Evolutionary conservation across 2,888 invertebrate genomes (phyloP).

Genomic region (Drosophila anceps): DNA sequence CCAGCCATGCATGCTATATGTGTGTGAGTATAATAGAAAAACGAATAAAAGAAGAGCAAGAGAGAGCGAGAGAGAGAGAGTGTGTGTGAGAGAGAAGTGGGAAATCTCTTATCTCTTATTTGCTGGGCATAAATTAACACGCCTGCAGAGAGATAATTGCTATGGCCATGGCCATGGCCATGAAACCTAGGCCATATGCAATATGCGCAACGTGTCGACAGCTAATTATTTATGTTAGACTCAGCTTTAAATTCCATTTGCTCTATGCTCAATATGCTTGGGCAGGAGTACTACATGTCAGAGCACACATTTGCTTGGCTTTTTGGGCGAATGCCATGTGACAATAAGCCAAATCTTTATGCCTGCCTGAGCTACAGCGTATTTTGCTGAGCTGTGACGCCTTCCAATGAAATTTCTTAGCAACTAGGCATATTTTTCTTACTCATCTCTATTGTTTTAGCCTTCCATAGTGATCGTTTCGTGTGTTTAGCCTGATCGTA

Average conservation of each 20-base stretch:
- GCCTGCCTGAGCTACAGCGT: no score
- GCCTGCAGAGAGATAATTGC: slow-evolving; percentile 24
- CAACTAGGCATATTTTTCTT: no score
- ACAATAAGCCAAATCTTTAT: no score
- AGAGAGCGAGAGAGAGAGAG: not conserved
- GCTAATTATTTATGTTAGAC: slow-evolving; percentile 30
- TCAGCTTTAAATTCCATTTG: not conserved
- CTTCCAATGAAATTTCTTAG: no score
- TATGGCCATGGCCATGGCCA: not conserved
- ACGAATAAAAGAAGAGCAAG: not conserved
- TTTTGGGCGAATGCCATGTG: no score
- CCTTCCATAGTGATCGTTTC: no score
- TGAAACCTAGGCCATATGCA: not conserved
- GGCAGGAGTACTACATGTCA: not conserved
- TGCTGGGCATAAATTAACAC: slow-evolving; percentile 42
- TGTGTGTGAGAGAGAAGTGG: not conserved
- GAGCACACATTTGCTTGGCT: no score
- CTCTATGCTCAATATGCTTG: not conserved
- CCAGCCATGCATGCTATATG: not conserved
- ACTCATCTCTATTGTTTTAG: no score
- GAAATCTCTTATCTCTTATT: slow-evolving; percentile 1
- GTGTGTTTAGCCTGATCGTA: no score
- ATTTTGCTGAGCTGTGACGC: no score
- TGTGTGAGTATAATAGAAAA: slow-evolving; percentile 17
- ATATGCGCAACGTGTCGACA: slow-evolving; percentile 7